phyloP scores from a whole-genome alignment of 2,113 vertebrate genomes.

The Candoia aspera region DNA sequence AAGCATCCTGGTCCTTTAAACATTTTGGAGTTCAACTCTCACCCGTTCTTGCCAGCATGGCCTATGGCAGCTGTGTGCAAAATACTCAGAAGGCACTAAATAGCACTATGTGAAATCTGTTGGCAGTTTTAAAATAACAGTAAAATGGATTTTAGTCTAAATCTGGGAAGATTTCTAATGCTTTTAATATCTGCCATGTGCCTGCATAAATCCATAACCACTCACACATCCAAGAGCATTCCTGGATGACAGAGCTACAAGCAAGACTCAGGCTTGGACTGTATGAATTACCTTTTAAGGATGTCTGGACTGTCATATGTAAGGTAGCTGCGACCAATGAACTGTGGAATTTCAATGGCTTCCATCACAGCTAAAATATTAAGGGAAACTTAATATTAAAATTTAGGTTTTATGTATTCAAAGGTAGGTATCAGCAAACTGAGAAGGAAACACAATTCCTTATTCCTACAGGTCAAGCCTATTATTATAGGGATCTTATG shows the following conservation, averaged over 20 bases:
- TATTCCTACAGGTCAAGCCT: not conserved
- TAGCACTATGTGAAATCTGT: not conserved
- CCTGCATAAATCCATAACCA: rapidly evolving
- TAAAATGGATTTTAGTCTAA: not conserved
- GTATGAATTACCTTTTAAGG: constrained; percentile 83
- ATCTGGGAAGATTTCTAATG: not conserved
- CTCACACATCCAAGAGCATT: not conserved
- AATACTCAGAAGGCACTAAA: not conserved
- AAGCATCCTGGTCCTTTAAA: not conserved
- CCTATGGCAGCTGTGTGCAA: not conserved
- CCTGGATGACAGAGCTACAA: not conserved
- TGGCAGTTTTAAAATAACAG: not conserved
- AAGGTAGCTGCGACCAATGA: constrained; percentile 94
- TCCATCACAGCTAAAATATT: constrained; percentile 84
- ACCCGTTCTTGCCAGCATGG: not conserved
- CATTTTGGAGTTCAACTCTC: not conserved
- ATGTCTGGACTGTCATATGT: constrained; percentile 88
- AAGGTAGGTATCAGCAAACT: constrained; percentile 18
- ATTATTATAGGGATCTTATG: not conserved
- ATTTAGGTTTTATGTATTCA: not conserved
- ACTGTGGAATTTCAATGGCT: constrained; percentile 96
- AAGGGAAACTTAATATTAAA: constrained; percentile 29
- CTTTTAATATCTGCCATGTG: not conserved
- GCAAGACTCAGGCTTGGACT: not conserved
- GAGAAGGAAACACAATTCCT: constrained; percentile 15